Percentiles rank a stretch among this genome's conserved stretches.
These are phyloP conservation scores for Caenorhabditis imperialis DNA, from an alignment of 2,888 invertebrate species.

Conservation along the genomic window DNA sequence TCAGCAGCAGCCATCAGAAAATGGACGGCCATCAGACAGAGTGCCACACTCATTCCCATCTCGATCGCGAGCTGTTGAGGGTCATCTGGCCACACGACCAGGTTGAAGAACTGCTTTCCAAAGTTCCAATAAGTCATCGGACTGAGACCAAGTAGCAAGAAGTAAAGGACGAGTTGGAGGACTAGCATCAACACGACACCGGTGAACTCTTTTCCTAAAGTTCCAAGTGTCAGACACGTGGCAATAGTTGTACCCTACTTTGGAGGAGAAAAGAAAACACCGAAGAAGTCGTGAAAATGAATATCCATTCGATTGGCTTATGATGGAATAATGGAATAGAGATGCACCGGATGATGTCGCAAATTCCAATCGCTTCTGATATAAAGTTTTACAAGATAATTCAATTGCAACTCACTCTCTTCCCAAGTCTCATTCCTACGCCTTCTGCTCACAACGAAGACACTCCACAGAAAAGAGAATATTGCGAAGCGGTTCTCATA, in stretches of 20 bases:
- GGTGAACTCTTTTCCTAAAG: slow-evolving; percentile 8
- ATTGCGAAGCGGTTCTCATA: slow-evolving; percentile 17
- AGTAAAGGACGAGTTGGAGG: slow-evolving; percentile 16
- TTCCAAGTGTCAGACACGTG: not conserved
- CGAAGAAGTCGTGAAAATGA: slow-evolving; percentile 15
- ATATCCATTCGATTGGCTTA: slow-evolving; percentile 9
- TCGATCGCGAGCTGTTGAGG: slow-evolving; percentile 19
- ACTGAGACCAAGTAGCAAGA: slow-evolving; percentile 16
- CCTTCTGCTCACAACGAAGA: slow-evolving; percentile 4
- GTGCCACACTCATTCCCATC: slow-evolving; percentile 11
- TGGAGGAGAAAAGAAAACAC: slow-evolving; percentile 14
- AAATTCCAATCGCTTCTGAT: slow-evolving; percentile 5
- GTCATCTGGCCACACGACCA: slow-evolving; percentile 32
- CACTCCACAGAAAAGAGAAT: slow-evolving; percentile 20
- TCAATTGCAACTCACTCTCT: slow-evolving; percentile 12
- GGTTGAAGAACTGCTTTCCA: slow-evolving; percentile 24
- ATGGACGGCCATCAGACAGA: slow-evolving; percentile 5
- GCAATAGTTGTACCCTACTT: slow-evolving; percentile 1
- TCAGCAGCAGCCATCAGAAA: not conserved
- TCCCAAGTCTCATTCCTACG: not conserved
- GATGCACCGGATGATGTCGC: slow-evolving; percentile 15
- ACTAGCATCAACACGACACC: not conserved
- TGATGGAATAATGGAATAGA: slow-evolving; percentile 17
- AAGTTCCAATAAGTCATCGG: slow-evolving; percentile 29
- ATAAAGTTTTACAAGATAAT: too few relatives aligned